phyloP scores from a whole-genome alignment of 92 coral and sea anemone genomes.

The Micromussa lordhowensis region DNA sequence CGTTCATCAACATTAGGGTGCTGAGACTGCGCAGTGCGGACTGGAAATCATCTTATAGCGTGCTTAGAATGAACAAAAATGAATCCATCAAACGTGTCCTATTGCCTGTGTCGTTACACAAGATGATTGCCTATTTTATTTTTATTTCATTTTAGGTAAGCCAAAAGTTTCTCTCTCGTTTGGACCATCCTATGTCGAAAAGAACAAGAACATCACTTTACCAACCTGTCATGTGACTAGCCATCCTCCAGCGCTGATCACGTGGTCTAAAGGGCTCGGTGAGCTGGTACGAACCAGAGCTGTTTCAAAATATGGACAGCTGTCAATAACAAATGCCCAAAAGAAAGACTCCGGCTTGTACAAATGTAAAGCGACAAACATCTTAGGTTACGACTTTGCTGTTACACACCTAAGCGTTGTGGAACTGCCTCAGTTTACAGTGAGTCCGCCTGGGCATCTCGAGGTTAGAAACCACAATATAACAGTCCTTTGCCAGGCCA shows the following conservation, averaged over 20 bases:
- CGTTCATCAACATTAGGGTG: no score
- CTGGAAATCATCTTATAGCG: no score
- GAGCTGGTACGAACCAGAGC: not conserved
- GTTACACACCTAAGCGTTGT: not conserved
- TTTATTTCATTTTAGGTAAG: no score
- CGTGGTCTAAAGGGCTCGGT: conserved; percentile 6
- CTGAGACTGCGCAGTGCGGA: no score
- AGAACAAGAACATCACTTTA: conserved; percentile 2
- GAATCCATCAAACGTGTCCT: no score
- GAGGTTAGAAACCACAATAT: not conserved
- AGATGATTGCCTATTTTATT: no score
- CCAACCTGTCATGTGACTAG: conserved; percentile 11
- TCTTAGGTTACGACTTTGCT: conserved; percentile 8
- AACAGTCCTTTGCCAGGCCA: not conserved
- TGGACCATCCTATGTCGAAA: no score
- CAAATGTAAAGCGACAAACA: conserved; percentile 12
- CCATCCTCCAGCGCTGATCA: conserved; percentile 9
- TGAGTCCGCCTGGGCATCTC: not conserved
- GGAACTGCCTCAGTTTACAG: conserved; percentile 8
- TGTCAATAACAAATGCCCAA: conserved; percentile 13
- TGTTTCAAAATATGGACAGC: not conserved
- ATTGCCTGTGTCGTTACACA: no score
- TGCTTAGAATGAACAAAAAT: no score
- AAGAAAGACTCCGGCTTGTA: conserved; percentile 17
- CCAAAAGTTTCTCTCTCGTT: no score